Evolutionary conservation across 1,140 invertebrate genomes (phyloP).

Genomic region (Zaprionus lachaisei): DNA sequence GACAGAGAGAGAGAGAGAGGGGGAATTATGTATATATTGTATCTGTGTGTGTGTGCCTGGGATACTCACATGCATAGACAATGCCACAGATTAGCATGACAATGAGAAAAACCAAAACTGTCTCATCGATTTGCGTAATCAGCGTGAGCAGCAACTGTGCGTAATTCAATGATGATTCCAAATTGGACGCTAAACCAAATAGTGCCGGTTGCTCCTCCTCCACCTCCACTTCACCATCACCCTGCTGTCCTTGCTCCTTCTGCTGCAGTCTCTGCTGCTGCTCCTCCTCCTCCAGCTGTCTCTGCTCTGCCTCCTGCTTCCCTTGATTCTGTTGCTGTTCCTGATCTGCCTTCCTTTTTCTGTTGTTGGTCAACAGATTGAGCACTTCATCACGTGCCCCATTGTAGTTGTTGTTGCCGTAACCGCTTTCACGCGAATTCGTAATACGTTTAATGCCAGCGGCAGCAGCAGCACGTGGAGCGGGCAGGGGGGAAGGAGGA

Average conservation of each 20-base stretch:
- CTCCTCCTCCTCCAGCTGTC: neutral
- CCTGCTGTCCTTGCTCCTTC: neutral
- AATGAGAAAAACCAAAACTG: constrained; percentile 84
- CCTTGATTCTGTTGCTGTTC: neutral
- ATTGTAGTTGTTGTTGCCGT: constrained; percentile 46
- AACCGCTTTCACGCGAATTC: constrained; percentile 42
- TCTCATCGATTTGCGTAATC: constrained; percentile 72
- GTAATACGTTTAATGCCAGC: constrained; percentile 64
- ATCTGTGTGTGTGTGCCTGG: neutral
- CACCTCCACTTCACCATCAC: neutral
- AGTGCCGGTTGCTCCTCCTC: neutral
- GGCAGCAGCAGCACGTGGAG: neutral
- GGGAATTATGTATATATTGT: neutral
- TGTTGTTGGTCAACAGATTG: constrained; percentile 40
- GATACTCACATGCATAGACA: constrained; percentile 85
- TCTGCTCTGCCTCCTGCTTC: neutral
- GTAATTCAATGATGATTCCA: constrained; percentile 61
- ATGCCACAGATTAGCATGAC: constrained; percentile 85
- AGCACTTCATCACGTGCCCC: constrained; percentile 69
- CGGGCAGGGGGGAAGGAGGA: neutral
- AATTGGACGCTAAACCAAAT: constrained; percentile 47
- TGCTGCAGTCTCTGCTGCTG: neutral
- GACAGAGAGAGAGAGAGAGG: neutral
- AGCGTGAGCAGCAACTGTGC: constrained; percentile 48
- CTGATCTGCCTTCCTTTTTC: neutral